Evolutionary conservation across 2,888 invertebrate species (phyloP).

Genomic region (Entomobrya multifasciata): DNA sequence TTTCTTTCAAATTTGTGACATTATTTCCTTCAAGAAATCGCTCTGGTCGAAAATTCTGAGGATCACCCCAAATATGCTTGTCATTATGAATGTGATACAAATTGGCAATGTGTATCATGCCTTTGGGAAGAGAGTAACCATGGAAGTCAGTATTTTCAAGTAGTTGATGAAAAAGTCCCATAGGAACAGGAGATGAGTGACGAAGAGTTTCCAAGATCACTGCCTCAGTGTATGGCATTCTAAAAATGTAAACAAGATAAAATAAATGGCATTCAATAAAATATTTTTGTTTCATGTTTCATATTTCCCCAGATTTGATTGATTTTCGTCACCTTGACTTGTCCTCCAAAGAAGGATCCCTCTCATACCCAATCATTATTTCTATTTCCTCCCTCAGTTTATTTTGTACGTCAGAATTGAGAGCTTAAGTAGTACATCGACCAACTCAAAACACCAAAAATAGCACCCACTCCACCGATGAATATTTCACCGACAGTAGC

Average conservation of each 20-base stretch:
- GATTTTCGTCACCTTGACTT: background rate
- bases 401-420: background rate
- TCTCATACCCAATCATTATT: background rate
- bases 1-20: background rate
- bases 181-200: no score
- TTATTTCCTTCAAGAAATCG: conserved; percentile 70
- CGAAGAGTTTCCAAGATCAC: conserved; percentile 72
- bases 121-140: conserved; percentile 19
- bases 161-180: no score
- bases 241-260: background rate
- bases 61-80: conserved; percentile 75
- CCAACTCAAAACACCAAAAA: background rate
- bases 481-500: background rate
- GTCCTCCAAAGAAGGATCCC: background rate
- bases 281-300: no score
- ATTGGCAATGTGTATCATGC: conserved; percentile 70
- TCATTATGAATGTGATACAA: conserved; percentile 69
- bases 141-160: conserved; percentile 36
- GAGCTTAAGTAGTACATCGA: background rate
- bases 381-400: conserved; percentile 15
- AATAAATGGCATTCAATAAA: no score
- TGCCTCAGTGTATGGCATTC: conserved; percentile 27
- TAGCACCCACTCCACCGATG: background rate
- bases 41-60: conserved; percentile 76
- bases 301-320: no score